phyloP scores from a whole-genome alignment of 2,113 vertebrate species.

The Geococcyx californianus region DNA sequence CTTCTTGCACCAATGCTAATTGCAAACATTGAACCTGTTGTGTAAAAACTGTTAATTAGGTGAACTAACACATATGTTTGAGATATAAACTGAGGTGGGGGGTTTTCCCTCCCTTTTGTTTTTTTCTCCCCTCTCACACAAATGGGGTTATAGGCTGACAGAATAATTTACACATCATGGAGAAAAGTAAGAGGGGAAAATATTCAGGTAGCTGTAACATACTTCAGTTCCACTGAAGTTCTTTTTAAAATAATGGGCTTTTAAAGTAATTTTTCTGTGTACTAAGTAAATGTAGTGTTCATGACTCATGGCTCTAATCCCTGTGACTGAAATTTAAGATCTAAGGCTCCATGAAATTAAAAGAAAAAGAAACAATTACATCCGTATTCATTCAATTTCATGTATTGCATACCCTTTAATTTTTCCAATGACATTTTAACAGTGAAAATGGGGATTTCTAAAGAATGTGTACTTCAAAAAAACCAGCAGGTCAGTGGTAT shows the following conservation, averaged over 20 bases:
- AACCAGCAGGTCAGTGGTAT: background rate
- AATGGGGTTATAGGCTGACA: background rate
- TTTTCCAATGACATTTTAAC: background rate
- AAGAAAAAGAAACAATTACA: slow-evolving; percentile 58
- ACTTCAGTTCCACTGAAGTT: background rate
- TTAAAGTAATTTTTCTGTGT: slow-evolving; percentile 26
- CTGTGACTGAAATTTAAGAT: slow-evolving; percentile 57
- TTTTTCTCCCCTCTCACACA: background rate
- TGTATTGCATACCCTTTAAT: background rate
- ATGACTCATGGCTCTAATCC: slow-evolving; percentile 48
- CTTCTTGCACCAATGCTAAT: background rate
- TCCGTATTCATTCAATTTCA: slow-evolving; percentile 35
- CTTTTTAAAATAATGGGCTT: slow-evolving; percentile 3
- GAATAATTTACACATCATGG: background rate
- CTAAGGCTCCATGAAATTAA: slow-evolving; percentile 59
- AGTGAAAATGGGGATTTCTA: background rate
- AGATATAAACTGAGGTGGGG: background rate
- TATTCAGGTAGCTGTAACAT: background rate
- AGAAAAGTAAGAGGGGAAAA: background rate
- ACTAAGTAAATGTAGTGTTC: slow-evolving; percentile 17
- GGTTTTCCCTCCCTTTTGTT: too few relatives aligned
- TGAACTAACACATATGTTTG: background rate
- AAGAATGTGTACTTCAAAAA: background rate
- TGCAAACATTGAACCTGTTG: background rate
- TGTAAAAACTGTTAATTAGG: slow-evolving; percentile 4